Percentiles rank a stretch among this genome's conserved stretches.
These are phyloP conservation scores for Eupristina koningsbergeri DNA, from an alignment of 1,140 invertebrate genomes.

Conservation along the genomic window DNA sequence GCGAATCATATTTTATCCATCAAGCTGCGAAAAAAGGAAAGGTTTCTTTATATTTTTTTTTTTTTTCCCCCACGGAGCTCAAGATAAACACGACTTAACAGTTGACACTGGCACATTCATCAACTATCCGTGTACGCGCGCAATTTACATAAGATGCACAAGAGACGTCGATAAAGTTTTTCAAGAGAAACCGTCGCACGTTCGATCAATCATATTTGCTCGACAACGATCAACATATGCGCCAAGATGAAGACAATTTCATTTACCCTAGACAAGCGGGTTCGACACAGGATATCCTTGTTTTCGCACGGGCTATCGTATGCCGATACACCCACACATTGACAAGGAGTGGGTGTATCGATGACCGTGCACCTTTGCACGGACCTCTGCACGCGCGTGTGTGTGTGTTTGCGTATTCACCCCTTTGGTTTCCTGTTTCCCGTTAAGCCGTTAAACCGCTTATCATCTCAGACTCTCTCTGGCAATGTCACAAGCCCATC, in stretches of 20 bases:
- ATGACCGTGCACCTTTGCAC: no score
- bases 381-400: no score
- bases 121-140: slow-evolving; percentile 2
- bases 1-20: slow-evolving; percentile 4
- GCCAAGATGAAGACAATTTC: neutral
- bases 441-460: no score
- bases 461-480: no score
- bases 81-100: slow-evolving; percentile 18
- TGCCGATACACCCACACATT: no score
- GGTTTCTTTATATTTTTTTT: neutral
- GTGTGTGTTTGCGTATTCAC: no score
- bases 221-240: neutral
- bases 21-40: neutral
- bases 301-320: no score
- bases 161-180: slow-evolving; percentile 15
- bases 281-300: no score
- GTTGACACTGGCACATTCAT: slow-evolving; percentile 30
- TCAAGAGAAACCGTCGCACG: neutral
- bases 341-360: no score
- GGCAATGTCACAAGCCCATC: neutral
- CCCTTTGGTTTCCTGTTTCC: no score
- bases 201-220: neutral
- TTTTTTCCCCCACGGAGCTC: neutral
- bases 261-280: neutral
- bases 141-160: slow-evolving; percentile 29